Percentiles rank a stretch among this genome's conserved stretches.
Evolutionary conservation across 2,888 invertebrate species (phyloP).

Genomic region (Hedya salicella): DNA sequence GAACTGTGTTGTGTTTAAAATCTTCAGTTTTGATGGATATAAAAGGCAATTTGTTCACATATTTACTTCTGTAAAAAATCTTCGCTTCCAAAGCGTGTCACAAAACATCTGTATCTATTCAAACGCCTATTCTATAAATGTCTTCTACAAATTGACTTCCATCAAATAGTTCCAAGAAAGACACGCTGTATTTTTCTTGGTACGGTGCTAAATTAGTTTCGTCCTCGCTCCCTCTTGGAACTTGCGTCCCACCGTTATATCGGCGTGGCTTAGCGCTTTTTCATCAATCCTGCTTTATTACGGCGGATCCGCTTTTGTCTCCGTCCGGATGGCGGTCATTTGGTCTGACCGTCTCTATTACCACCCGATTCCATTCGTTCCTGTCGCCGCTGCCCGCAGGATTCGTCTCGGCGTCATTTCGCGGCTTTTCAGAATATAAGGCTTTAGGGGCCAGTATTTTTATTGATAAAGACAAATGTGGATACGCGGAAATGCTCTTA

Average conservation of each 20-base stretch:
- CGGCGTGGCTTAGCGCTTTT: constrained; percentile 86
- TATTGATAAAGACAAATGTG: constrained; percentile 43
- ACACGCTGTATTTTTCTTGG: too few relatives aligned
- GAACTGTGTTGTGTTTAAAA: too few relatives aligned
- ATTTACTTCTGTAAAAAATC: too few relatives aligned
- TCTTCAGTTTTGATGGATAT: too few relatives aligned
- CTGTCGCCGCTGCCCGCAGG: constrained; percentile 73
- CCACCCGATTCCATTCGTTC: constrained; percentile 82
- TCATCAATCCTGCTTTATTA: constrained; percentile 86
- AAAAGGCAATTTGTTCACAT: too few relatives aligned
- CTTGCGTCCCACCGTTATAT: constrained; percentile 68
- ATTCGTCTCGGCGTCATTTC: constrained; percentile 75
- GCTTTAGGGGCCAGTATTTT: constrained; percentile 39
- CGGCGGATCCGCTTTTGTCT: constrained; percentile 82
- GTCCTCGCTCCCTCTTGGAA: constrained; percentile 49
- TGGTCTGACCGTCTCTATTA: constrained; percentile 81
- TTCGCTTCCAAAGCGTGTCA: too few relatives aligned
- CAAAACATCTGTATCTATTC: too few relatives aligned
- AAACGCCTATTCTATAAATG: too few relatives aligned
- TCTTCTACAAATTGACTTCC: too few relatives aligned
- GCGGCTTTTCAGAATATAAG: constrained; percentile 40
- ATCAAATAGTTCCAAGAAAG: too few relatives aligned
- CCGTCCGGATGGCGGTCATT: constrained; percentile 81
- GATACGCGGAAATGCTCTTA: constrained; percentile 26
- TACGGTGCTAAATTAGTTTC: too few relatives aligned